Evolutionary conservation across 2,797 vertebrate species (phyloP), one percentile per base, ranked within the genome.

Genomic region (Borostomias antarcticus): DNA sequence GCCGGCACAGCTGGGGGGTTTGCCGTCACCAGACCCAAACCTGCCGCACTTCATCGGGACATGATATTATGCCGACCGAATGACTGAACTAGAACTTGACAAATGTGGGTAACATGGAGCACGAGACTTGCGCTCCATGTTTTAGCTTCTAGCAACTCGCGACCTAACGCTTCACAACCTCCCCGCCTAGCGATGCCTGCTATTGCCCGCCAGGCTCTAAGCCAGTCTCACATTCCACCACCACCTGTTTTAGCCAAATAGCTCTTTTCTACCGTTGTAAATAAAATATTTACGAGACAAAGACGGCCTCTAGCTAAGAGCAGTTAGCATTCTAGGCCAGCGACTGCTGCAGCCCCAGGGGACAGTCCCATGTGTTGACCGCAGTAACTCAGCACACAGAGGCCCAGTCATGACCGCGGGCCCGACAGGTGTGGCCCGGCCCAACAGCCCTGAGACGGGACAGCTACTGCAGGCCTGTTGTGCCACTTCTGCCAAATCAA

Each of bases 341-440:
- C 69, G 76, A 73, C 69, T 64, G 33, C 35, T 72, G 61, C 19
- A 5, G 1, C 69, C 65, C 67, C 40, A 1, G 7, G 52, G 60
- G 56, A 7, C 40, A 17, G 21, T 33, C 50, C 62, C 74, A 79
- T 59, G 78, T 75, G 78, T 70, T 60, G 0, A 1, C 13, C 43
- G 51, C 28, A 21, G 58, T 8, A 7, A 58, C 67, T 66, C n/a
- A 69, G 70, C 30, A 83, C 69, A 82, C 77, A 81, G 75, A n/a
- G 0, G 5, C 8, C 58, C 60, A 25, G n/a, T n/a, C n/a, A n/a
- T n/a, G n/a, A n/a, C n/a, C n/a, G 33, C 7, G 43, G 76, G 51
- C 0, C 21, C 29, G 84, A 78, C 79, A 80, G 79, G 75, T 72
- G 81, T 76, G 74, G 69, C 66, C 67, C 11, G 62, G 72, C 70